Conservation (phyloP, 2,888 invertebrate species). For the Chydorus sphaericus region DNA sequence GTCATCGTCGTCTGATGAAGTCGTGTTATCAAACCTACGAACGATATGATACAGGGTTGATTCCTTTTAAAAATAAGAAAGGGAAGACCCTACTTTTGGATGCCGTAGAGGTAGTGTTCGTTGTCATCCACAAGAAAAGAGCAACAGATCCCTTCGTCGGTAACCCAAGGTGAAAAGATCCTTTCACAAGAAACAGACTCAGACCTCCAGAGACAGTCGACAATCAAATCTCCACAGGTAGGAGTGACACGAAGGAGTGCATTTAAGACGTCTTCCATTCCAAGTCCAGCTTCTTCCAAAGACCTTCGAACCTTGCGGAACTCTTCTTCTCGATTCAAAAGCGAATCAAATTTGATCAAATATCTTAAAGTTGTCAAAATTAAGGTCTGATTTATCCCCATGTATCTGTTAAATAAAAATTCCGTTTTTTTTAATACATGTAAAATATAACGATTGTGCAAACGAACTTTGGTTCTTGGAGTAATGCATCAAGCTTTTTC, state of each 20-base stretch:
- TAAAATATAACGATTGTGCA: too few relatives aligned
- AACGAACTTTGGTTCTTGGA: not conserved
- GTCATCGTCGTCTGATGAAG: not conserved
- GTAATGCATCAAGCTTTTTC: not conserved
- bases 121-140: not conserved
- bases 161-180: not conserved
- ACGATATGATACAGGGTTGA: not conserved
- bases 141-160: not conserved
- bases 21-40: not conserved
- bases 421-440: too few relatives aligned
- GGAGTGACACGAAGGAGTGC: not conserved
- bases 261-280: not conserved
- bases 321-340: not conserved
- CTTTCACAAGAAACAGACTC: not conserved
- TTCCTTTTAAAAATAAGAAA: not conserved
- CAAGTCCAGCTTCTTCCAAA: not conserved
- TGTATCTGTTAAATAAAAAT: not conserved
- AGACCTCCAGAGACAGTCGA: not conserved
- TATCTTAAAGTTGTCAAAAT: not conserved
- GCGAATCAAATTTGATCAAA: not conserved
- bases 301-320: not conserved
- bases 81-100: not conserved
- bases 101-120: not conserved
- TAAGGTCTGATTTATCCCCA: not conserved
- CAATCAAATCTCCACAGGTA: not conserved